Base-by-base conservation (phyloP, 2,888 invertebrate genomes). In the Mythimna loreyi region DNA sequence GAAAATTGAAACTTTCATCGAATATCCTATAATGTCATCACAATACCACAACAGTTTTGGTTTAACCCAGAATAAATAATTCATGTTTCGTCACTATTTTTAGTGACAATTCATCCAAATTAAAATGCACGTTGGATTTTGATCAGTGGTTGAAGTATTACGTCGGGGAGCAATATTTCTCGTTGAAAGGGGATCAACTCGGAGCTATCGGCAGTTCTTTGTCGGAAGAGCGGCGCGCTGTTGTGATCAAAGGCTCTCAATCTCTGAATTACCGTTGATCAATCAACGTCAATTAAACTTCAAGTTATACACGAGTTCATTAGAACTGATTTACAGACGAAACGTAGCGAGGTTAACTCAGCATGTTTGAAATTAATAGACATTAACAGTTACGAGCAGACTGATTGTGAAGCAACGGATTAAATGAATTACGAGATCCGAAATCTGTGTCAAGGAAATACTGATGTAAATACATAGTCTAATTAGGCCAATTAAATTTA, bases 231-330 rank as follows among this genome's bases (percentile, higher is more conserved):
- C 63, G 36, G 43, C 49, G 67, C 43, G 72, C 36, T 69, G 76
- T 69, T 81, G 30, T 55, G 78, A 83, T 82, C 84, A 82, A 84
- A 83, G 72, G 71, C 64, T 52, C 50, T 70, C 70, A 60, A 73
- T 82, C 63, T 64, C 49, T 69, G 72, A 72, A 84, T 75, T 63
- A 67, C 57, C 55, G 65, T 67, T 72, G 68, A 82, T 84, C 75
- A 68, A 80, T 84, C 75, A 84, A 82, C 67, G 75, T 80, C 84
- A 82, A 80, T 84, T 84, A 75, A 66, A 71, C 80, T 75, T 77
- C 67, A 74, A 81, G 64, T 69, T 71, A 65, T 63, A 71, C 71
- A 75, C 59, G 21, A 76, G 67, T 74, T 36, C 67, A 74, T 71
- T 71, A 74, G 40, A 60, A 45, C 63, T 78, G 72, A 72, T 72